Evolutionary conservation across 2,888 invertebrate genomes (phyloP), one percentile per base, ranked within the genome.

Genomic region (Spilarctia lutea): DNA sequence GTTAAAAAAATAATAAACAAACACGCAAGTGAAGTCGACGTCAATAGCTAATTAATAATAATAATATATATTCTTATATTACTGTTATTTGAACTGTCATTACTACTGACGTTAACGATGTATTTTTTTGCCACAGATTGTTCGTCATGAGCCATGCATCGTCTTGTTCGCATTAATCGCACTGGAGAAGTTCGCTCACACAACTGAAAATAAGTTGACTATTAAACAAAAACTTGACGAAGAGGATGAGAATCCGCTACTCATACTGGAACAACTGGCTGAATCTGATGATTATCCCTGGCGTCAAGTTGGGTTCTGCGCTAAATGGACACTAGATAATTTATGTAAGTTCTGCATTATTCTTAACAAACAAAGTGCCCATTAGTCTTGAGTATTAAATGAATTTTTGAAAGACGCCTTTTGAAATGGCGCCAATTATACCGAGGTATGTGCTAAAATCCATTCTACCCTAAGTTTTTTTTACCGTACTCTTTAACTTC

Each of bases 311-410:
- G 99, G 98, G 60, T 99, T 99, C 93, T 99, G 98, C 92, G 98
- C 99, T 42, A 97, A 98, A 83, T 99, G 99, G 99, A 97, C 98
- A 83, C 96, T 99, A 76, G 99, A 99, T 94, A 99, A 99, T 93
- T 95, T 98, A 83, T 99, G 95, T 95, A 81, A 93, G 93, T 91
- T 68, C 33, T 42, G 10, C 6, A 71, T 20, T 24, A 33, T 52
- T 39, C 35, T 8, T 52, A 24, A 52, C 52, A 24, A 52, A 52
- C 7, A 52, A 52, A 52, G 24, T 52, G 7, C 4, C 7, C 18
- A 4, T 45, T 45, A 24, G 7, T 0, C 8, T 48, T 20, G 7
- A 24, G 6, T 48, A 48, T 48, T 48, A 6, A 20, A 48, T 48
- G 20, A 48, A 20, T 48, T 20, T 48, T 20, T 52, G 24, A 52